Evolutionary conservation across 2,888 invertebrate species (phyloP).

Genomic region (Hydrotaea diabolus): DNA sequence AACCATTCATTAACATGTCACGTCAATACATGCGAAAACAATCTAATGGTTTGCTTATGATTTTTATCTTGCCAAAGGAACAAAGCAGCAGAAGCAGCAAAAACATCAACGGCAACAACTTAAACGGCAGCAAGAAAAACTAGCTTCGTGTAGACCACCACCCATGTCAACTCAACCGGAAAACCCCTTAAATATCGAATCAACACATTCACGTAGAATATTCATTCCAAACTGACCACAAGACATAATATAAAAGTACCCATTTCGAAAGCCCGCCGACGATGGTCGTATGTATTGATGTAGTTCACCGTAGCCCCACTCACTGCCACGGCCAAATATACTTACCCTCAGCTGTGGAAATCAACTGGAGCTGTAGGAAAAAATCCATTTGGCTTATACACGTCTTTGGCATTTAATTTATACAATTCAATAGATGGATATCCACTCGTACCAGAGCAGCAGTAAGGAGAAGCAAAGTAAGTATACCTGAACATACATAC

Average conservation of each 20-base stretch:
- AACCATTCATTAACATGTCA: conserved; percentile 65
- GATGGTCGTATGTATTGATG: not conserved
- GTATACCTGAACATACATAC: no score
- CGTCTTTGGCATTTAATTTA: conserved; percentile 58
- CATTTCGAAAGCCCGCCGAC: not conserved
- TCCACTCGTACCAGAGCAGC: not conserved
- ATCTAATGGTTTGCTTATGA: conserved; percentile 65
- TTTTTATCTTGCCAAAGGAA: conserved; percentile 52
- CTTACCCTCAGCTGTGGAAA: not conserved
- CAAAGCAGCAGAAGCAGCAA: conserved; percentile 22
- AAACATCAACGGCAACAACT: not conserved
- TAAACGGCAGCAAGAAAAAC: not conserved
- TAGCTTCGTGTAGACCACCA: conserved; percentile 29
- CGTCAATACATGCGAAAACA: conserved; percentile 53
- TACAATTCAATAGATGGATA: conserved; percentile 37
- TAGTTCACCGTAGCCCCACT: not conserved
- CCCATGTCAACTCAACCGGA: conserved; percentile 48
- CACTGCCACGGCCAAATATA: not conserved
- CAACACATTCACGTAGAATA: conserved; percentile 47
- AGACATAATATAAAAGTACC: conserved; percentile 28
- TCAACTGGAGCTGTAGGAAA: not conserved
- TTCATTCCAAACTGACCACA: conserved; percentile 49
- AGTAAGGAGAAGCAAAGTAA: not conserved
- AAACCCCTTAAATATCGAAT: conserved; percentile 39
- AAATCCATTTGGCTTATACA: conserved; percentile 44